Conservation (phyloP, 2,888 invertebrate species). For the Hyposoter dolosus region DNA sequence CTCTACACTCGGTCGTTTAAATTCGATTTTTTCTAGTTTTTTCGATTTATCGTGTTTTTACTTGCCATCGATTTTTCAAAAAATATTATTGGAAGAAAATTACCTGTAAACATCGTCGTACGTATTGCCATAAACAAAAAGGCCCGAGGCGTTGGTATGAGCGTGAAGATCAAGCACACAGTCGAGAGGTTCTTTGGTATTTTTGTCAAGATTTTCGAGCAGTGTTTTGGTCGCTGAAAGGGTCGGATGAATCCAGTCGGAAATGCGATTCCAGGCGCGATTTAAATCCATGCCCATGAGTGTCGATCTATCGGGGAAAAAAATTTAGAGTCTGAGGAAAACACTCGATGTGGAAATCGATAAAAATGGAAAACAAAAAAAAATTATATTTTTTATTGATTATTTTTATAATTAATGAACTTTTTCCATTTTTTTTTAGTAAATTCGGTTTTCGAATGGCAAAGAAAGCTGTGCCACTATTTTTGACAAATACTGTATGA, state of each 20-base stretch:
- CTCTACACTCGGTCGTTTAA: too few species aligned
- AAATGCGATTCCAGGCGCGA: constrained; percentile 95
- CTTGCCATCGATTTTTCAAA: background rate
- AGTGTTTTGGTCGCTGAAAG: constrained; percentile 93
- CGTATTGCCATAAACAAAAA: constrained; percentile 97
- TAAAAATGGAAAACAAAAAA: too few species aligned
- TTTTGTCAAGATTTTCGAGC: constrained; percentile 91
- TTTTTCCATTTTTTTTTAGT: too few species aligned
- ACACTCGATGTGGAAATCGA: too few species aligned
- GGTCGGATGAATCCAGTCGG: constrained; percentile 96
- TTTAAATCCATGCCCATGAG: constrained; percentile 97
- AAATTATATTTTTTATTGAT: too few species aligned
- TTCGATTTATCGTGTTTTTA: too few species aligned
- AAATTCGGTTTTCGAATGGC: too few species aligned
- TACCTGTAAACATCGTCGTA: constrained; percentile 96
- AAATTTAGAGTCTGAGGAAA: background rate
- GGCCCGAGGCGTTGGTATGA: constrained; percentile 95
- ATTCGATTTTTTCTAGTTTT: too few species aligned
- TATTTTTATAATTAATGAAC: too few species aligned
- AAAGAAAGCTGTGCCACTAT: too few species aligned
- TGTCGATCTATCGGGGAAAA: constrained; percentile 88
- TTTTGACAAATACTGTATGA: too few species aligned
- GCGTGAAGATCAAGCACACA: constrained; percentile 98
- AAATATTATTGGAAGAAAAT: constrained; percentile 37
- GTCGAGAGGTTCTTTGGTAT: constrained; percentile 91